phyloP scores from a whole-genome alignment of 2,113 vertebrate genomes.

The Trogon surrucura region DNA sequence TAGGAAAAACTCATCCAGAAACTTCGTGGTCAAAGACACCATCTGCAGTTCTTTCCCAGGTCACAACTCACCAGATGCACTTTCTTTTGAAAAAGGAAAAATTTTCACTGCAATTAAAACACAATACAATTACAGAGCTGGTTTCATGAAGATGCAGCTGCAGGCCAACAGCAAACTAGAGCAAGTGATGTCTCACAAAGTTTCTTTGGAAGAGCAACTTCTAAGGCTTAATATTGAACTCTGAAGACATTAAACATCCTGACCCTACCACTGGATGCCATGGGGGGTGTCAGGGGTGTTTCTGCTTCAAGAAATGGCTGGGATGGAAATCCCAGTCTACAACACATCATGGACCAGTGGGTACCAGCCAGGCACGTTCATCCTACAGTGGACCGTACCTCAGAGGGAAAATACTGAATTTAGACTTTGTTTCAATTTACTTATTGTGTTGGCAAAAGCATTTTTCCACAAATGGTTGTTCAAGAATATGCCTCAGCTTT shows the following conservation, averaged over 20 bases:
- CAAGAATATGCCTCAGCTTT: background rate
- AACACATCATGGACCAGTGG: rapidly evolving
- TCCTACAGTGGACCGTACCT: background rate
- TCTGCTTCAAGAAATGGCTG: background rate
- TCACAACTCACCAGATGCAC: background rate
- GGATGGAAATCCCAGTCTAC: background rate
- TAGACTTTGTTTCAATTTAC: background rate
- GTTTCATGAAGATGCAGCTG: background rate
- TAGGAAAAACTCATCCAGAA: background rate
- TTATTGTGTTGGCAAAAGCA: background rate
- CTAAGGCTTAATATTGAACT: background rate
- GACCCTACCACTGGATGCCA: background rate
- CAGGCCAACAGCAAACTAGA: background rate
- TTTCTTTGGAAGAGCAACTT: background rate
- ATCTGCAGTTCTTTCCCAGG: background rate
- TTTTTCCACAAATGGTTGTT: background rate
- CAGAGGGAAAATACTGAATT: background rate
- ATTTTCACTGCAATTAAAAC: background rate
- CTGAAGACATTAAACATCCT: background rate
- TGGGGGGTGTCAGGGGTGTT: too few relatives aligned
- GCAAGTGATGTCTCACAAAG: background rate
- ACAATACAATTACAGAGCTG: background rate
- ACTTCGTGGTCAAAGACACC: rapidly evolving
- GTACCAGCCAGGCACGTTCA: background rate
- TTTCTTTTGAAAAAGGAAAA: background rate